Conservation (phyloP, 2,888 invertebrate species). For the Leucophenga maculata region DNA sequence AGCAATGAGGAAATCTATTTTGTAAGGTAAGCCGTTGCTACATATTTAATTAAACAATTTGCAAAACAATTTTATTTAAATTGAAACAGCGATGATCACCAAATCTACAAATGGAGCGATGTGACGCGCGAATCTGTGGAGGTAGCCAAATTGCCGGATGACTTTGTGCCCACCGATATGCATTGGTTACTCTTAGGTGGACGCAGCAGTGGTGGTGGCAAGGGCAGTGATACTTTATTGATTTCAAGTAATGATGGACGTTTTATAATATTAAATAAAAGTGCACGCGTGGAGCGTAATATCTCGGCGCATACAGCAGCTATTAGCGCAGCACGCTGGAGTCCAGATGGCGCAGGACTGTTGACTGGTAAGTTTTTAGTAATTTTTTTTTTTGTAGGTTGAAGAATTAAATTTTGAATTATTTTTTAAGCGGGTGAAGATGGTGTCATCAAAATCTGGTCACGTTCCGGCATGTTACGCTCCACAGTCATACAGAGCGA, state of each 20-base stretch:
- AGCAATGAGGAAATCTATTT: conserved; percentile 94
- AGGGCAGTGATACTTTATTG: conserved; percentile 81
- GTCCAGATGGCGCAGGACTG: conserved; percentile 94
- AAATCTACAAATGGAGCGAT: conserved; percentile 90
- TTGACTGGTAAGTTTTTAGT: conserved; percentile 75
- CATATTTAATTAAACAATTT: not conserved
- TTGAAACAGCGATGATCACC: conserved; percentile 87
- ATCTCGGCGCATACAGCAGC: conserved; percentile 95
- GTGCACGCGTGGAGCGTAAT: conserved; percentile 92
- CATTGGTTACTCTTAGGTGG: conserved; percentile 80
- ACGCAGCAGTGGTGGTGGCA: conserved; percentile 69
- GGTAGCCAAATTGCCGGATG: conserved; percentile 84
- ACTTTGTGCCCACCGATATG: conserved; percentile 91
- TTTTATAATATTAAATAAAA: conserved; percentile 90
- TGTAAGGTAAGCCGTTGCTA: conserved; percentile 77
- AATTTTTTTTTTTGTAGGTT: too few relatives aligned
- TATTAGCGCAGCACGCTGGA: conserved; percentile 92
- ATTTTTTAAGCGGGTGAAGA: conserved; percentile 90
- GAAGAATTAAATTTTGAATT: not conserved
- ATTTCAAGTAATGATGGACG: conserved; percentile 91
- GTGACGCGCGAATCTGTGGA: conserved; percentile 83
- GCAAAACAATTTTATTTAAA: too few relatives aligned
- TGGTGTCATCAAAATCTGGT: conserved; percentile 97
- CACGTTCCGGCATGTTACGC: conserved; percentile 92
- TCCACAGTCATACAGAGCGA: conserved; percentile 89